Evolutionary conservation across 1,140 invertebrate genomes (phyloP).

Genomic region (Lutraria rhynchaena): DNA sequence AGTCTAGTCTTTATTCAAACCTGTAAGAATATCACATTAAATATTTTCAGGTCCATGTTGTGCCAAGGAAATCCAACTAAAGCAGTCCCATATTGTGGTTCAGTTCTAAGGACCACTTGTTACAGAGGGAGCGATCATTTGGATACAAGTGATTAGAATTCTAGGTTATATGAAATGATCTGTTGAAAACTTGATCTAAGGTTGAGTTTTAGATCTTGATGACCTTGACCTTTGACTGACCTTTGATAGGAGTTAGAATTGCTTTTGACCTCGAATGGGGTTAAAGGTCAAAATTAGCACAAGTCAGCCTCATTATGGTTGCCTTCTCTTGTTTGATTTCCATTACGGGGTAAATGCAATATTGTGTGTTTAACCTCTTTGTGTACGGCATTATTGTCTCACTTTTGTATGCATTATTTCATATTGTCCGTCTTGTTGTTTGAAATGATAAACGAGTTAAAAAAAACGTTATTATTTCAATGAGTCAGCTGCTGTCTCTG

Average conservation of each 20-base stretch:
- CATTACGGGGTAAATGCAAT: constrained; percentile 16
- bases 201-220: too few species aligned
- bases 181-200: too few species aligned
- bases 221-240: too few species aligned
- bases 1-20: not conserved
- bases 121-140: too few species aligned
- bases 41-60: constrained; percentile 16
- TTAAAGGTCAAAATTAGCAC: not conserved
- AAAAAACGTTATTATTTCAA: not conserved
- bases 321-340: constrained; percentile 2
- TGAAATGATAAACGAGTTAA: not conserved
- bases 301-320: not conserved
- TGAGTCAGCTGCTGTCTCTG: not conserved
- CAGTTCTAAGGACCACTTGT: too few species aligned
- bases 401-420: not conserved
- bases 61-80: constrained; percentile 25
- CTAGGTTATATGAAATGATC: too few species aligned
- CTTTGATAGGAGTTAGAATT: too few species aligned
- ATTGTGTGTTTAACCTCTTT: not conserved
- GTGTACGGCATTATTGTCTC: not conserved
- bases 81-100: too few species aligned
- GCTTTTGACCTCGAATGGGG: not conserved
- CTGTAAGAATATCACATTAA: not conserved
- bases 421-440: not conserved
- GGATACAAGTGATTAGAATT: too few species aligned